Conservation (phyloP, 2,797 vertebrate genomes). For the Acanthornis magna region DNA sequence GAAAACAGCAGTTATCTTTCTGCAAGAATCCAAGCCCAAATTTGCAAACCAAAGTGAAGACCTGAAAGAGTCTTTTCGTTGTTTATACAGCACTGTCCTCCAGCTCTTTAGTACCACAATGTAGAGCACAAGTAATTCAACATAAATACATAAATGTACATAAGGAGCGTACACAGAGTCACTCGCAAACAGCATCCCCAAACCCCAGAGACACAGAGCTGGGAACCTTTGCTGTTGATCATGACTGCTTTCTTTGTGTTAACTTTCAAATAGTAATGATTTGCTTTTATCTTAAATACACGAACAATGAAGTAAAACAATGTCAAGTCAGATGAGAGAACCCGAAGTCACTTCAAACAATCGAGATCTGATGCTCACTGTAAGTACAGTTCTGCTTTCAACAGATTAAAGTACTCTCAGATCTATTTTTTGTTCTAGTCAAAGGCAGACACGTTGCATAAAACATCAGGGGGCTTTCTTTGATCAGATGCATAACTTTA, state of each 20-base stretch:
- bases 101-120: not conserved
- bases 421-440: conserved; percentile 66
- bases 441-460: conserved; percentile 16
- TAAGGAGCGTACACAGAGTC: not conserved
- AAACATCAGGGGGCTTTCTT: conserved; percentile 56
- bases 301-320: conserved; percentile 35
- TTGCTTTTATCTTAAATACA: conserved; percentile 41
- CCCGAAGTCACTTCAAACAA: conserved; percentile 33
- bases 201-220: not conserved
- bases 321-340: conserved; percentile 37
- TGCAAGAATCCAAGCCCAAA: not conserved
- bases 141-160: not conserved
- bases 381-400: conserved; percentile 50
- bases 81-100: not conserved
- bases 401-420: conserved; percentile 55
- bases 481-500: conserved; percentile 50
- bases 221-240: not conserved
- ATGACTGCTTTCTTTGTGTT: conserved; percentile 20
- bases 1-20: not conserved
- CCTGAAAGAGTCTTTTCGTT: not conserved
- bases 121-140: not conserved
- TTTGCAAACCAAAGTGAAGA: not conserved
- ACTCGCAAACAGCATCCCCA: not conserved
- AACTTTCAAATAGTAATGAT: conserved; percentile 41
- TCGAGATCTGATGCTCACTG: conserved; percentile 10